Base-by-base conservation (phyloP, 2,113 vertebrate genomes). In the Scartelaos histophorus region DNA sequence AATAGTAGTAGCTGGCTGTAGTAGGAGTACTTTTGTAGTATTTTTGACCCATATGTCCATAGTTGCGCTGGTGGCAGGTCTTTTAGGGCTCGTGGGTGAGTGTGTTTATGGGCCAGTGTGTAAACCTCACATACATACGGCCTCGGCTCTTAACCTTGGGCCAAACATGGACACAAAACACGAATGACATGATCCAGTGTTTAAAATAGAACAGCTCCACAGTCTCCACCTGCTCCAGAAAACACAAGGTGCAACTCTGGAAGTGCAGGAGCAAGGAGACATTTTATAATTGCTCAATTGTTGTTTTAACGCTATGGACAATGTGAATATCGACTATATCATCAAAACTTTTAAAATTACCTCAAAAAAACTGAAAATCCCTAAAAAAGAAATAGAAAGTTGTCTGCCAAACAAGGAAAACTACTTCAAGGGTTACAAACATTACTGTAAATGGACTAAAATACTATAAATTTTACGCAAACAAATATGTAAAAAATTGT, bases 141-240 rank as follows among this genome's bases (percentile, higher is more conserved):
- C 5, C 0, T 25, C 67, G 12, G 15, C 34, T 34, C 38, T 47
- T 66, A 69, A 67, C 45, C 53, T 76, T 70, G 73, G 57, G 82
- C 47, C 65, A 58, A 66, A 71, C 71, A 53, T 12, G 3, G 49
- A 57, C 71, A 67, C 61, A 67, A 80, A 47, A 64, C 45, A 69
- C 35, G 54, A 73, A 71, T 74, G 70, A 80, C 75, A 74, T 81
- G 85, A 3, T 54, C 19, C 19, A 10, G n/a, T 73, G 58, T 77
- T 77, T 70, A 76, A 82, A 79, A 80, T 56, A 65, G 24, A 61
- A 60, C 56, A 15, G 22, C 56, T 15, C 22, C 56, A 12, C 56
- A 24, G 29, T 6, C 29, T 29, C 62, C 72, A 46, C 69, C 64
- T 17, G 35, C 54, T 70, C 12, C 25, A 56, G 43, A 47, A 70